Conservation (phyloP, 2,113 vertebrate species). For the Odontophorus gujanensis region DNA sequence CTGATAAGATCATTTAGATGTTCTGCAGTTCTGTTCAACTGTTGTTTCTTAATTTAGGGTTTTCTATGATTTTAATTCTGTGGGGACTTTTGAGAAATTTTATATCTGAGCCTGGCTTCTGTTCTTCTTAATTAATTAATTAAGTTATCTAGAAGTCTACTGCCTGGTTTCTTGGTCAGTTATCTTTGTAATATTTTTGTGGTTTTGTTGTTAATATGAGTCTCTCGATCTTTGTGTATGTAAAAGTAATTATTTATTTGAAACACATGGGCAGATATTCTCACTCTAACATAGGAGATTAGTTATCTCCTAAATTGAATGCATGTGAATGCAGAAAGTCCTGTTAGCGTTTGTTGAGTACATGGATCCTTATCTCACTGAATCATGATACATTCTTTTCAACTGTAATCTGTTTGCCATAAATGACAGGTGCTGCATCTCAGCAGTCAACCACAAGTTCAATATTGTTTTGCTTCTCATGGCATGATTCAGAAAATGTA, state of each 20-base stretch:
- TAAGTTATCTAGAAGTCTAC: not conserved
- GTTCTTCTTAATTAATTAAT: not conserved
- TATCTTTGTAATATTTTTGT: not conserved
- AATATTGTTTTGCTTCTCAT: not conserved
- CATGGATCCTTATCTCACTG: not conserved
- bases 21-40: not conserved
- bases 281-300: not conserved
- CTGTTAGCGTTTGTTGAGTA: not conserved
- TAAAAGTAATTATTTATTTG: not conserved
- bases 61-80: not conserved
- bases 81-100: not conserved
- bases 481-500: not conserved
- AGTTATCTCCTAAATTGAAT: not conserved
- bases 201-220: not conserved
- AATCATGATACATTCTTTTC: not conserved
- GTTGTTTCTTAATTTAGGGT: not conserved
- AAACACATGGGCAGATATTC: not conserved
- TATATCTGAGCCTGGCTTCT: not conserved
- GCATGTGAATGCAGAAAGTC: not conserved
- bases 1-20: not conserved
- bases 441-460: not conserved
- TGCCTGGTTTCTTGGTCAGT: not conserved
- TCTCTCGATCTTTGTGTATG: fast-evolving
- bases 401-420: not conserved
- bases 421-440: not conserved